phyloP scores from a whole-genome alignment of 2,888 invertebrate genomes.

The Malthinus seriepunctatus region DNA sequence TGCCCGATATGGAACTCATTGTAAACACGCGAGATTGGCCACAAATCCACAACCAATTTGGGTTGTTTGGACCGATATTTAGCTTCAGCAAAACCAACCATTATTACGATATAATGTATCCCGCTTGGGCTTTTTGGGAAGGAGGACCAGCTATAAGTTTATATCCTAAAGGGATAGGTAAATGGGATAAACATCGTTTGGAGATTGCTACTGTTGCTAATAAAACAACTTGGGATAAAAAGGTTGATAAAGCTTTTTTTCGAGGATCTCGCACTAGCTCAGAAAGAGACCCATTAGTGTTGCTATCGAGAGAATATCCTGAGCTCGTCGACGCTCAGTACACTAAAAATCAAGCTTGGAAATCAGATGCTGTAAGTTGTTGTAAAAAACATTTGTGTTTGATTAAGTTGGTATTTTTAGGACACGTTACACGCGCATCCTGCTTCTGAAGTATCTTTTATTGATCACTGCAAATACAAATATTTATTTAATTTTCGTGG shows the following conservation, averaged over 20 bases:
- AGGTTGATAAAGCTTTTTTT: slow-evolving; percentile 78
- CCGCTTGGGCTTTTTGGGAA: slow-evolving; percentile 98
- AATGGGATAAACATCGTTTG: slow-evolving; percentile 84
- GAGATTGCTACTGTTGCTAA: slow-evolving; percentile 62
- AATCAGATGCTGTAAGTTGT: slow-evolving; percentile 74
- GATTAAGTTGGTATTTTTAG: slow-evolving; percentile 51
- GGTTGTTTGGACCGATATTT: slow-evolving; percentile 77
- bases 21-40: slow-evolving; percentile 95
- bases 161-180: slow-evolving; percentile 85
- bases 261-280: slow-evolving; percentile 92
- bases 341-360: slow-evolving; percentile 99
- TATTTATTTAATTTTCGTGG: slow-evolving; percentile 96
- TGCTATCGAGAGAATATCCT: slow-evolving; percentile 75
- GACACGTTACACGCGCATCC: slow-evolving; percentile 86
- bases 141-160: slow-evolving; percentile 95
- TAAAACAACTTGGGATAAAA: slow-evolving; percentile 76
- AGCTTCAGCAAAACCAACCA: slow-evolving; percentile 92
- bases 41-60: slow-evolving; percentile 71
- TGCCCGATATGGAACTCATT: slow-evolving; percentile 84
- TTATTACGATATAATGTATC: slow-evolving; percentile 91
- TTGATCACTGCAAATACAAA: slow-evolving; percentile 91
- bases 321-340: slow-evolving; percentile 89
- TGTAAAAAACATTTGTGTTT: neutral
- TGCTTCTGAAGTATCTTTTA: slow-evolving; percentile 84
- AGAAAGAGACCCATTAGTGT: slow-evolving; percentile 85